Evolutionary conservation across 2,113 vertebrate species (phyloP), one percentile per base, ranked within the genome.

Genomic region (Nicator chloris): DNA sequence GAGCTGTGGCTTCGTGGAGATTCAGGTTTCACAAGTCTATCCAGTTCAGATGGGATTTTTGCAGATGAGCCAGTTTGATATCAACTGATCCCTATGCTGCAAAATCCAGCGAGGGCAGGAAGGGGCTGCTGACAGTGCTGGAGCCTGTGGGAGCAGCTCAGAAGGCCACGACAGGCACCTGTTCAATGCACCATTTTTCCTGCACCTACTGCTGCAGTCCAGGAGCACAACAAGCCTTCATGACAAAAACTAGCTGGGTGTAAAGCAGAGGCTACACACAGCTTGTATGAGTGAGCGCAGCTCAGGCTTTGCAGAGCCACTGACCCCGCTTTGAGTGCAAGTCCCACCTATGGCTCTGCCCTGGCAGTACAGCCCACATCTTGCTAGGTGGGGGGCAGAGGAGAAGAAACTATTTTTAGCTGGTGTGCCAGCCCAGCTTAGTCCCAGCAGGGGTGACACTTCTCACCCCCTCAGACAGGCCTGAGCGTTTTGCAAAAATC

Each of bases 251-350:
- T n/a, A 82, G 30, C 17, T 0, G 2, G 17, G 27, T 73, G 59
- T 69, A 83, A 88, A 72, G 76, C 56, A 82, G 76, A 42, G 53
- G 28, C 31, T 37, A 39, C 26, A 17, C 8, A 9, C 27, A 40
- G 51, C 15, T 72, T 28, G 16, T 44, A 26, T 2, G 3, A 49
- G 40, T 3, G 2, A 87, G 47, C 0, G 0, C 33, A 42, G 73
- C 49, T 45, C 0, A 0, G 30, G 57, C 61, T 76, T 68, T 63
- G 50, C 70, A 47, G 37, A 89, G 44, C 65, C 39, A 7, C 40
- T 35, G 54, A 28, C 7, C 7, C 5, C 0, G 0, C 54, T 44
- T 2, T 1, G 17, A 65, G 15, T 5, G 3, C 42, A 37, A 53
- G 57, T 14, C 22, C 33, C 37, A 40, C 27, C 35, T 6, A 16